Evolutionary conservation across 2,797 vertebrate genomes (phyloP), one percentile per base, ranked within the genome.

Genomic region (Pantherophis vulpinus): DNA sequence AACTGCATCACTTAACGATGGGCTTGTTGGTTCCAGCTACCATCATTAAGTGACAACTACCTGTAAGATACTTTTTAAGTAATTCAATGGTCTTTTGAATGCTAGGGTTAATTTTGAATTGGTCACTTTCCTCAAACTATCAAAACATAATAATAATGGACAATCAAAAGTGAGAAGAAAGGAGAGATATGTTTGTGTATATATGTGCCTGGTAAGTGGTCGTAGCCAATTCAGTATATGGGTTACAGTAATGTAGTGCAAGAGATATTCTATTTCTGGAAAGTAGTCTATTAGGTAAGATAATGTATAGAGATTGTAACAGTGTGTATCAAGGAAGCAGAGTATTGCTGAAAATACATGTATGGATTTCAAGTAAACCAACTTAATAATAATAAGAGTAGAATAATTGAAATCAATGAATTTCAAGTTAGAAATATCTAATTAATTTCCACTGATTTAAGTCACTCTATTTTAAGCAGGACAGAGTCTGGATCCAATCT

Each of bases 81-180:
- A 37, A 56, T 94, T 92, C 91, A 94, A 42, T 3, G 87, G 91
- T 91, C 86, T 89, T 93, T 95, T 93, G 91, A 92, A 93, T 42
- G 74, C 89, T 70, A 94, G 83, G 93, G 91, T 95, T 96, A 96
- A 96, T 95, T 94, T 96, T 91, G 91, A 93, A 91, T 94, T 94
- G 5, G 0, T 54, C 91, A 63, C 93, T 95, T 61, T 79, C 92
- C 89, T 95, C 93, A 89, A 18, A 95, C 92, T 91, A 94, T 96
- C 93, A 93, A 93, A 93, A 93, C 92, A 92, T 93, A 70, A 90
- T 93, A 70, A 63, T 32, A 59, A 32, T 86, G 74, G 93, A 89
- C 87, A 93, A 91, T 93, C 90, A 86, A n/a, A 87, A 66, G 32
- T 14, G 56, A 59, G 13, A 66, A 25, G 32, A 54, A 83, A 27